Evolutionary conservation across 2,113 vertebrate species (phyloP), one percentile per base, ranked within the genome.

Genomic region (Aix galericulata): DNA sequence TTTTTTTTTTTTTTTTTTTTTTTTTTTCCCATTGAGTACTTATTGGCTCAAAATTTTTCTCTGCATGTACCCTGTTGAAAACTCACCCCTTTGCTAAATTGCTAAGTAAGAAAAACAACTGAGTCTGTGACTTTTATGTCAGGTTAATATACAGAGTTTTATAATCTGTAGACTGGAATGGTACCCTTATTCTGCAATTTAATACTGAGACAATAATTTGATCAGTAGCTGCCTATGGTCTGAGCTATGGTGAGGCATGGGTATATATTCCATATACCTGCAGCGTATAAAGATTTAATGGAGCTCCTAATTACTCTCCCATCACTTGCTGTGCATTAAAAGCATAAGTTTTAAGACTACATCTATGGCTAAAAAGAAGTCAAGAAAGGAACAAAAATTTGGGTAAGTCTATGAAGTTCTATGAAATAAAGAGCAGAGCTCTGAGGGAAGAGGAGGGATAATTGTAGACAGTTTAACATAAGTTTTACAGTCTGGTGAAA

Each of bases 1-100:
- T 23, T 18, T 5, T 1, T 0, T 4, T 6, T 21, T 40, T 15
- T 21, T 38, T 34, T 22, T 56, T 26, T 52, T 71, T 2, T 2
- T 42, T 59, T 50, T 9, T 22, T 7, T 36, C 29, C 1, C 8
- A 22, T 2, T 32, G 7, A 52, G 9, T 23, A n/a, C 2, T 73
- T 69, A 56, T 1, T 42, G 27, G 11, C 8, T 80, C n/a, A 67
- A 5, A 46, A 27, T 25, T 80, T 79, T 82, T 55, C 27, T 32
- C 16, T 32, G 2, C 0, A 1, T 64, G 6, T 32, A 7, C 5
- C 4, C 46, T 77, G 2, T 48, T 29, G 29, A 69, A 86, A 76
- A 26, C 9, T 52, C 13, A 21, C 2, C 1, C 1, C 4, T 74
- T 78, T 75, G 42, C 21, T 62, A 55, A 81, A 55, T 20, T 48